phyloP scores from a whole-genome alignment of 1,140 invertebrate genomes.

The Harpegnathos saltator region DNA sequence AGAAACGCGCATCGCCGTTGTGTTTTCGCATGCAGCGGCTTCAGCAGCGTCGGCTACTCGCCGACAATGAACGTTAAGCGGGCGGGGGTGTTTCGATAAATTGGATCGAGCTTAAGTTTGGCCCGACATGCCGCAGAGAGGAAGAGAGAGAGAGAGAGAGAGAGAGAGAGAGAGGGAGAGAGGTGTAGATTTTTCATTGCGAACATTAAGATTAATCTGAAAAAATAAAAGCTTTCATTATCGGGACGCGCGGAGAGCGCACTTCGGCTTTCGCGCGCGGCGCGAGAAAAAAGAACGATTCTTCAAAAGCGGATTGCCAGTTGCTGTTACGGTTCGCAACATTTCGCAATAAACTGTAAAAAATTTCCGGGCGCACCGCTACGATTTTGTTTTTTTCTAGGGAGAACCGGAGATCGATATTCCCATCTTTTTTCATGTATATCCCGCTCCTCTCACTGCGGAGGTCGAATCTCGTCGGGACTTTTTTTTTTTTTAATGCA shows the following conservation, averaged over 20 bases:
- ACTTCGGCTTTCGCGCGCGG: conserved; percentile 25
- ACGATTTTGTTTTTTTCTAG: conserved; percentile 58
- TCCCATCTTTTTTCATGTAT: conserved; percentile 41
- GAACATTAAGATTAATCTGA: conserved; percentile 44
- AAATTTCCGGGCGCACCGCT: conserved; percentile 30
- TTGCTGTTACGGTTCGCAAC: conserved; percentile 53
- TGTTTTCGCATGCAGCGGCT: neutral
- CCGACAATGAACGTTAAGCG: neutral
- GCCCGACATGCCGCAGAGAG: too few species aligned
- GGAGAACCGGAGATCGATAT: conserved; percentile 21
- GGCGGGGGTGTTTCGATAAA: neutral
- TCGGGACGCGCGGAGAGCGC: conserved; percentile 2
- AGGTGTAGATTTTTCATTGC: conserved; percentile 1
- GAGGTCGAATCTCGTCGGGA: conserved; percentile 32
- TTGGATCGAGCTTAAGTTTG: neutral
- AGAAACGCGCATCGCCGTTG: neutral
- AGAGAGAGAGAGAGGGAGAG: neutral
- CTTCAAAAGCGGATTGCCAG: conserved; percentile 43
- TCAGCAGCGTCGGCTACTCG: neutral
- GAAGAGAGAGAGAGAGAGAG: neutral
- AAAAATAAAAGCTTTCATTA: conserved; percentile 49
- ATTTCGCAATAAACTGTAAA: conserved; percentile 61
- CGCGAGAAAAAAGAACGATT: conserved; percentile 26
- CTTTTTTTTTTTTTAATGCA: conserved; percentile 36
- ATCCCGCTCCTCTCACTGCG: conserved; percentile 12